phyloP scores from a whole-genome alignment of 2,113 vertebrate genomes.

The Pteropus alecto region DNA sequence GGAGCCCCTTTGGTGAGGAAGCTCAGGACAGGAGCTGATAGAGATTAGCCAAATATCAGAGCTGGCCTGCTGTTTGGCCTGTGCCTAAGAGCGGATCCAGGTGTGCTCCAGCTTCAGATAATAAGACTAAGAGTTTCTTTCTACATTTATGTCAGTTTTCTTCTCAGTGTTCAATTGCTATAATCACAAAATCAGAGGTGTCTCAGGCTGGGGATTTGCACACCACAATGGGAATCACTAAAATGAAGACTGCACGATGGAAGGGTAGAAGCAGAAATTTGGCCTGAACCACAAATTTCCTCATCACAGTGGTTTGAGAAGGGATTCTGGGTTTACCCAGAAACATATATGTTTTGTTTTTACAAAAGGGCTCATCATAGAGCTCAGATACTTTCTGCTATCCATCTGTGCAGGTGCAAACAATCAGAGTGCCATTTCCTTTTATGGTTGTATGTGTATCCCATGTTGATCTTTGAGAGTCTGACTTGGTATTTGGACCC shows the following conservation, averaged over 20 bases:
- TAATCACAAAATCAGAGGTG: constrained; percentile 36
- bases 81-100: neutral
- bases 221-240: constrained; percentile 35
- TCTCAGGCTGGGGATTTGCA: constrained; percentile 23
- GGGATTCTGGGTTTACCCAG: neutral
- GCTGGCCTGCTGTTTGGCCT: neutral
- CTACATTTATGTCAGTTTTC: neutral
- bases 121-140: neutral
- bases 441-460: neutral
- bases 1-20: neutral
- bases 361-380: neutral
- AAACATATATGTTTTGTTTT: neutral
- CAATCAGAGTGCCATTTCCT: neutral
- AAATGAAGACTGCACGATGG: constrained; percentile 26
- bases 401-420: neutral
- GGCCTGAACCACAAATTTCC: neutral
- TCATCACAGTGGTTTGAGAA: neutral
- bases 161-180: constrained; percentile 26
- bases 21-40: neutral
- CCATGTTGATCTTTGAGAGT: neutral
- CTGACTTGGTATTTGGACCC: neutral
- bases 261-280: constrained; percentile 10
- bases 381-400: neutral
- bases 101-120: neutral
- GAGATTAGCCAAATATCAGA: neutral